Evolutionary conservation across 2,113 vertebrate species (phyloP), one percentile per base, ranked within the genome.

Genomic region (Phylloscopus trochiloides): DNA sequence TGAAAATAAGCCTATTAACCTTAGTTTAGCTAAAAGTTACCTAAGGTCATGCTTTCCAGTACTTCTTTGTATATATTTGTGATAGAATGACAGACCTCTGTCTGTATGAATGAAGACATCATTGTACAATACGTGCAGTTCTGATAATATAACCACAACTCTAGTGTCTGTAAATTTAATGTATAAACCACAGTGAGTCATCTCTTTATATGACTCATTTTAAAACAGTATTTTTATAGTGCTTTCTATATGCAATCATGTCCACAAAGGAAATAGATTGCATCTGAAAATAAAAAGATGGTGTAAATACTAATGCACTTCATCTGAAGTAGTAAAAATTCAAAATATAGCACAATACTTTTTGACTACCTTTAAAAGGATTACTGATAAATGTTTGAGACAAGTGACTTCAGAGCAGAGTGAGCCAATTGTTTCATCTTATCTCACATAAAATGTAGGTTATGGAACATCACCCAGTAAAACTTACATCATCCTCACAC

Each of bases 31-130:
- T 93, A 93, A 93, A 94, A 65, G 66, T 86, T 94, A 82, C 85
- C 29, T 38, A 45, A 74, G 55, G 51, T 92, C 59, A 93, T 92
- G 66, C 21, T 87, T 96, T 86, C 55, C 80, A 86, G 84, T 86
- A 66, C 72, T 88, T 67, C 58, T 93, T 88, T 88, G 36, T 32
- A 72, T 73, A 29, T 88, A 48, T 94, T 97, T 95, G 61, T 87
- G 70, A 96, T 91, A 96, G 94, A 97, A 97, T 92, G 79, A 57
- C 80, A 91, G 72, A 51, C 59, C 40, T 93, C 73, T 72, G 21
- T 63, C 79, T 95, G 85, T 63, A 79, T 97, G 79, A 96, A 76
- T 92, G 74, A 96, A 84, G 58, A 96, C 52, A 77, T 38, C 94
- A n/a, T 62, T 15, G 9, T 75, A 93, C 81, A 86, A 90, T 40